These are phyloP conservation scores for Caradrina clavipalpis DNA, from an alignment of 2,888 invertebrate species.

Conservation along the genomic window DNA sequence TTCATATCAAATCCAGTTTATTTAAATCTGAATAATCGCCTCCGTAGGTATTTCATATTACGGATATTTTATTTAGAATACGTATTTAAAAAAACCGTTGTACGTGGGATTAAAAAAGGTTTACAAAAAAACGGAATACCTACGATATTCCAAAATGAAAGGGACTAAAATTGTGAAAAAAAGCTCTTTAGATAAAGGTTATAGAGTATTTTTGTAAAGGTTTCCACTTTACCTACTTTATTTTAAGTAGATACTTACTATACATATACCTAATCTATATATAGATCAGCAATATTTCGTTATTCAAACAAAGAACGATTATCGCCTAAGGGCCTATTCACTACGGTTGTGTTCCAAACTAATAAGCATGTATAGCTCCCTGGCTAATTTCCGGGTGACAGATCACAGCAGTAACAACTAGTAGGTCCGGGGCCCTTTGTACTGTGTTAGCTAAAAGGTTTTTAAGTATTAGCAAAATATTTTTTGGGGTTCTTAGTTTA, in stretches of 20 bases:
- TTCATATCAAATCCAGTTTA: slow-evolving; percentile 19
- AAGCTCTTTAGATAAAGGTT: neutral
- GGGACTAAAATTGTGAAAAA: neutral
- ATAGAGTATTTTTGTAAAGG: neutral
- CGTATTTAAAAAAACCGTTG: neutral
- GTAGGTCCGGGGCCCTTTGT: neutral
- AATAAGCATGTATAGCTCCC: slow-evolving; percentile 28
- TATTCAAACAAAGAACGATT: slow-evolving; percentile 14
- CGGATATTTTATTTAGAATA: slow-evolving; percentile 18
- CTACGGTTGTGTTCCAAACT: slow-evolving; percentile 15
- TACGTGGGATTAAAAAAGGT: slow-evolving; percentile 2
- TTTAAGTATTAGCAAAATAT: slow-evolving; percentile 2
- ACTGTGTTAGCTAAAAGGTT: neutral
- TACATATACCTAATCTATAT: neutral
- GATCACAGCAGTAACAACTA: slow-evolving; percentile 43
- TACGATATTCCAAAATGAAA: neutral
- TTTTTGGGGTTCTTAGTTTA: neutral
- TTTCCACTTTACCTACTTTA: neutral
- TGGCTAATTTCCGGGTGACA: slow-evolving; percentile 46
- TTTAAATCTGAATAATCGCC: slow-evolving; percentile 15
- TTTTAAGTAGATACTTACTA: neutral
- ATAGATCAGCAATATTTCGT: neutral
- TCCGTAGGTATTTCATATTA: neutral
- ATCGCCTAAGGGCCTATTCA: neutral
- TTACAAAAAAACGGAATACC: neutral